Percentiles rank a stretch among this genome's conserved stretches.
These are phyloP conservation scores for Ochropleura leucogaster DNA, from an alignment of 2,888 invertebrate genomes.

Conservation along the genomic window DNA sequence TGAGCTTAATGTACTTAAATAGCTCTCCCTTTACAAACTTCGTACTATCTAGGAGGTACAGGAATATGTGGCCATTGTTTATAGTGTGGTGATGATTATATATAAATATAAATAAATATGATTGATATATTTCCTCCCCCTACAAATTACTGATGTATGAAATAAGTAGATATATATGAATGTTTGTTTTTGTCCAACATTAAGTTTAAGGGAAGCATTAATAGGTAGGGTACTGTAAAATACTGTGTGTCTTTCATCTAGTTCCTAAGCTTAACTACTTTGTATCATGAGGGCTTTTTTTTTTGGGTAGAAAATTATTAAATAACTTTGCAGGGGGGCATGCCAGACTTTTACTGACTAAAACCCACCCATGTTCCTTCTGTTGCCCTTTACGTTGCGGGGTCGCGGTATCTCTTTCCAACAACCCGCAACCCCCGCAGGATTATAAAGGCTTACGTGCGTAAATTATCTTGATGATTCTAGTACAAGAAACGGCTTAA, in stretches of 20 bases:
- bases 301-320: too few relatives aligned
- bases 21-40: background rate
- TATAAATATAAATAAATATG: background rate
- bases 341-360: too few relatives aligned
- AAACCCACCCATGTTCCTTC: too few relatives aligned
- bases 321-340: too few relatives aligned
- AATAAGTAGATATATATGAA: background rate
- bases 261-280: conserved; percentile 35
- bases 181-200: background rate
- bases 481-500: background rate
- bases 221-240: background rate
- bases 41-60: background rate
- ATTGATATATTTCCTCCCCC: background rate
- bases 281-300: conserved; percentile 35
- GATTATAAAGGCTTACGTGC: too few relatives aligned
- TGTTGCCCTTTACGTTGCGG: too few relatives aligned
- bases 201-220: too few relatives aligned
- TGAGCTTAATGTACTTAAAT: background rate
- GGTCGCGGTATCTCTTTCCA: too few relatives aligned
- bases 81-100: background rate
- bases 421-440: too few relatives aligned
- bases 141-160: background rate
- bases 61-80: background rate
- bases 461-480: conserved; percentile 6
- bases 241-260: conserved; percentile 11